These are phyloP conservation scores for Labroides dimidiatus DNA, from an alignment of 2,797 vertebrate genomes.

Conservation along the genomic window DNA sequence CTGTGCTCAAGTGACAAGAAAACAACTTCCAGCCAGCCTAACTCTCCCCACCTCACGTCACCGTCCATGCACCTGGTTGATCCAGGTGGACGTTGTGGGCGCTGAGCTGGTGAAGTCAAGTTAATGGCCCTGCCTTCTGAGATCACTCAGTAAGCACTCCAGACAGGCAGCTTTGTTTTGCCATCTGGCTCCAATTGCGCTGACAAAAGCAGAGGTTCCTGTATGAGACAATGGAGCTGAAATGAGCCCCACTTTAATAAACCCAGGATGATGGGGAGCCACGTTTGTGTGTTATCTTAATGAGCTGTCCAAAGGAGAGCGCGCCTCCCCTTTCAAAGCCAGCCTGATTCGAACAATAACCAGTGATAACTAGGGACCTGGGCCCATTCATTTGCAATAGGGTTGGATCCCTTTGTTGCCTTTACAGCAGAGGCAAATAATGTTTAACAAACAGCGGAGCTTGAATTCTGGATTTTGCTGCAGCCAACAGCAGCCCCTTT, in stretches of 20 bases:
- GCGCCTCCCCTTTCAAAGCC: conserved; percentile 75
- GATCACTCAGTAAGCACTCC: conserved; percentile 72
- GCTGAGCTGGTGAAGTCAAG: conserved; percentile 69
- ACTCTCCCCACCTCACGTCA: conserved; percentile 11
- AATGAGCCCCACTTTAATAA: conserved; percentile 82
- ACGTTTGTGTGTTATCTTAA: conserved; percentile 84
- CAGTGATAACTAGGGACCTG: conserved; percentile 78
- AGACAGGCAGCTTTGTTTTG: conserved; percentile 81
- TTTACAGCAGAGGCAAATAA: conserved; percentile 70
- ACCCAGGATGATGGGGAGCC: conserved; percentile 79
- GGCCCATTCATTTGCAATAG: conserved; percentile 70
- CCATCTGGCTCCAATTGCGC: conserved; percentile 83
- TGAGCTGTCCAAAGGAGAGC: conserved; percentile 81
- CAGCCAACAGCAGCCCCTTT: conserved; percentile 47
- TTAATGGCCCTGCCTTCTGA: conserved; percentile 72
- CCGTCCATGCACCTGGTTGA: conserved; percentile 61
- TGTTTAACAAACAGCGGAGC: conserved; percentile 73
- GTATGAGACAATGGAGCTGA: conserved; percentile 77
- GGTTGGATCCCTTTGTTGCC: conserved; percentile 71
- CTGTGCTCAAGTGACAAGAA: conserved; percentile 21
- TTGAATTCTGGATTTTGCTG: conserved; percentile 54
- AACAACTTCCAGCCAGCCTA: conserved; percentile 20
- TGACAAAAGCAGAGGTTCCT: conserved; percentile 80
- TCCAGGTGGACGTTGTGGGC: conserved; percentile 72
- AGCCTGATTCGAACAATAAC: conserved; percentile 82